phyloP scores from a whole-genome alignment of 2,888 invertebrate species.

The Kryphioiulus occultus region DNA sequence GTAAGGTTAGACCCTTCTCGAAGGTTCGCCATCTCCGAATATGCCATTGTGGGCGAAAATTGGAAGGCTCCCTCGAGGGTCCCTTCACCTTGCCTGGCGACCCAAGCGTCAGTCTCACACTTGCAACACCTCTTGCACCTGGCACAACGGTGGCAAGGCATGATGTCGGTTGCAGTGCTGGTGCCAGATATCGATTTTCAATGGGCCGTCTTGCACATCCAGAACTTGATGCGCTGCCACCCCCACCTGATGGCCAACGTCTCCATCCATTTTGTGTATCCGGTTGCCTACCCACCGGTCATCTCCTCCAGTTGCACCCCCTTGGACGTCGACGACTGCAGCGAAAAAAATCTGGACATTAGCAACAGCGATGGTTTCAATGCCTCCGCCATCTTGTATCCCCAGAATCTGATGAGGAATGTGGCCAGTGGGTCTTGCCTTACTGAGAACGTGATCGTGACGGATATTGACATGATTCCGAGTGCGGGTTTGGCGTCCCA shows the following conservation, averaged over 20 bases:
- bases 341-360: too few species aligned
- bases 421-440: neutral
- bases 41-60: conserved; percentile 48
- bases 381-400: neutral
- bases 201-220: conserved; percentile 74
- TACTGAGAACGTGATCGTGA: neutral
- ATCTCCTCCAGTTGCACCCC: neutral
- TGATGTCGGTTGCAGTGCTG: conserved; percentile 83
- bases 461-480: conserved; percentile 27
- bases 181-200: conserved; percentile 73
- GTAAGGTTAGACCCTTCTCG: conserved; percentile 70
- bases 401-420: conserved; percentile 21
- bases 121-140: conserved; percentile 74
- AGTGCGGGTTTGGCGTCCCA: neutral
- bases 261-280: conserved; percentile 79
- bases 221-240: conserved; percentile 77
- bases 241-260: conserved; percentile 75
- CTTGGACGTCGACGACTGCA: too few species aligned
- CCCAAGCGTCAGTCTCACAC: conserved; percentile 85
- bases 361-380: too few species aligned
- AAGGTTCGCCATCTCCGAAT: conserved; percentile 72
- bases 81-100: conserved; percentile 68
- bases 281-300: conserved; percentile 68
- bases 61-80: conserved; percentile 20
- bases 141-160: conserved; percentile 82